Evolutionary conservation across 2,797 vertebrate genomes (phyloP).

Genomic region (Megalops cyprinoides): DNA sequence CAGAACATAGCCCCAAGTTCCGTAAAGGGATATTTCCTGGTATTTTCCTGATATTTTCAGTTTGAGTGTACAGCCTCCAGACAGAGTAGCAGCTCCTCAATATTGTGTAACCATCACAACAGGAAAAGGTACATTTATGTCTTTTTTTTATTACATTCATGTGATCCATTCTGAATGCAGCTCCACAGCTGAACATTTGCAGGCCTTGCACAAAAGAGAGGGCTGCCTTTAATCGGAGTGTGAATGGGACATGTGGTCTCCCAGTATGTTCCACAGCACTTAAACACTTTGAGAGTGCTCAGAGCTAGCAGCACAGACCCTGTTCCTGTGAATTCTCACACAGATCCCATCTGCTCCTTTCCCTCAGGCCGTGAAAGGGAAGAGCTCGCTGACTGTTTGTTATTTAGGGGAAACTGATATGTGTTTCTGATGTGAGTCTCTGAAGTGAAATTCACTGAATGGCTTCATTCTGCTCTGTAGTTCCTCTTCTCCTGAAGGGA

Average conservation of each 20-base stretch:
- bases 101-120: background rate
- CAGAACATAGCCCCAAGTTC: conserved; percentile 9
- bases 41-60: too few species aligned
- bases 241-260: background rate
- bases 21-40: background rate
- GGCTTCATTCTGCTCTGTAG: background rate
- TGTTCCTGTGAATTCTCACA: conserved; percentile 18
- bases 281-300: background rate
- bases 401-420: background rate
- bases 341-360: background rate
- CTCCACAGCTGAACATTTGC: background rate
- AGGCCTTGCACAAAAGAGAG: background rate
- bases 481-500: background rate
- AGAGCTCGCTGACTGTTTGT: background rate
- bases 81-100: background rate
- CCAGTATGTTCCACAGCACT: background rate
- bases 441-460: background rate
- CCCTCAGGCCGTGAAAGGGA: background rate
- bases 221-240: background rate
- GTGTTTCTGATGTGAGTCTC: background rate
- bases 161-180: background rate
- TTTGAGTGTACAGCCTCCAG: background rate
- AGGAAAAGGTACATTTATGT: background rate
- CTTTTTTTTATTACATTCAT: background rate
- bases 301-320: background rate